A percentile compares a stretch with the other conserved stretches of the same genome.
phyloP scores from a whole-genome alignment of 1,140 invertebrate genomes.

The Apis florea region DNA sequence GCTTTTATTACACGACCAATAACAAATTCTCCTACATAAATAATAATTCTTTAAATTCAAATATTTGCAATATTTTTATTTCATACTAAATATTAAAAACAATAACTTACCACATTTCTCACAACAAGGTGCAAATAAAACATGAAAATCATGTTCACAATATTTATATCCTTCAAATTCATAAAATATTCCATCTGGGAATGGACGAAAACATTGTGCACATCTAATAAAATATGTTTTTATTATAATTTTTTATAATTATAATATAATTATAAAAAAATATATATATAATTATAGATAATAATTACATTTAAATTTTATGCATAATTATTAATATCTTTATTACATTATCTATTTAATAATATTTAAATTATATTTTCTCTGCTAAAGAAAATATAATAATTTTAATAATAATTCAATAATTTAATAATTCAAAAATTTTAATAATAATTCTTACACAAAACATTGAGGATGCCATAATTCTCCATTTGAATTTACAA shows the following conservation, averaged over 20 bases:
- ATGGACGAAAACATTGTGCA: constrained; percentile 98
- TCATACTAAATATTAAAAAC: constrained; percentile 30
- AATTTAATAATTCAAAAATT: no score
- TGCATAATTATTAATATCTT: not conserved
- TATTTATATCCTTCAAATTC: constrained; percentile 99
- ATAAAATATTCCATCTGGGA: constrained; percentile 98
- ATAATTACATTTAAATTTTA: constrained; percentile 25
- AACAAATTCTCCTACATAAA: constrained; percentile 91
- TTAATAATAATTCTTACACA: constrained; percentile 89
- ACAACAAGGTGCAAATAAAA: constrained; percentile 98
- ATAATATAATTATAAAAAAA: no score
- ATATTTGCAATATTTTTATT: constrained; percentile 26
- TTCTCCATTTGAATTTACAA: constrained; percentile 99
- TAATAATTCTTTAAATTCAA: constrained; percentile 16
- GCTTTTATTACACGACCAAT: constrained; percentile 99
- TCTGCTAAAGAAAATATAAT: not conserved
- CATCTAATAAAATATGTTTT: constrained; percentile 84
- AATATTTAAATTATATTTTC: not conserved
- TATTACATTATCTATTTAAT: not conserved
- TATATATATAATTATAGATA: no score
- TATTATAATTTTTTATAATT: not conserved
- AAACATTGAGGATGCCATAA: constrained; percentile 99
- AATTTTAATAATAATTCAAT: not conserved
- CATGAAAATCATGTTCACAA: constrained; percentile 99
- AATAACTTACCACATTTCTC: constrained; percentile 92